Conservation (phyloP, 2,888 invertebrate genomes). For the Aethes cnicana region DNA sequence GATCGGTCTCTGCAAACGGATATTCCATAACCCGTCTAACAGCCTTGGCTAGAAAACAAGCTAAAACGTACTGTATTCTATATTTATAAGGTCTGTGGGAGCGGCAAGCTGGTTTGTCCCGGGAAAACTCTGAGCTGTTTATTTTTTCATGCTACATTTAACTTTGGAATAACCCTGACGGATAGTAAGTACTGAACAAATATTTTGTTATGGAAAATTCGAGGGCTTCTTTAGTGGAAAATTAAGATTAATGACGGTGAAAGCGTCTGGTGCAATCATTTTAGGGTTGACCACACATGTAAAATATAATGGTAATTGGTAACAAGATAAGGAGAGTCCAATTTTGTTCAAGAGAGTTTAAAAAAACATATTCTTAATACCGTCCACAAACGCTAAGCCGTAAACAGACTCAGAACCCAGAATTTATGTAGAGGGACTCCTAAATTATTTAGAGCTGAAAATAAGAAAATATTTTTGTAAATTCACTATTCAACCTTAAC, state of each 20-base stretch:
- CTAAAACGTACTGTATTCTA: background rate
- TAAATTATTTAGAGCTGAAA: no score
- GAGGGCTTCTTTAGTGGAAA: background rate
- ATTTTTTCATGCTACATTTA: slow-evolving; percentile 57
- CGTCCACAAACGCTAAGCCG: no score
- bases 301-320: no score
- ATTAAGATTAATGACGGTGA: slow-evolving; percentile 1
- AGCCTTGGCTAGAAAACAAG: background rate
- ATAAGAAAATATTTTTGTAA: no score
- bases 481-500: no score
- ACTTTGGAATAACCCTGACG: slow-evolving; percentile 46
- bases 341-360: no score
- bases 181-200: slow-evolving; percentile 21
- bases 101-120: background rate
- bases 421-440: no score
- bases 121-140: slow-evolving; percentile 52
- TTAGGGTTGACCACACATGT: no score
- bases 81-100: background rate
- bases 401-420: no score
- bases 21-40: slow-evolving; percentile 12
- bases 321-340: no score
- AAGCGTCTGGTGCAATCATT: no score
- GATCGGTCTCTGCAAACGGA: slow-evolving; percentile 41
- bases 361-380: no score
- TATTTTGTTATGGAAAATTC: slow-evolving; percentile 20